Percentiles rank a stretch among this genome's conserved stretches.
These are phyloP conservation scores for Smittia sp. DNA, from an alignment of 2,888 invertebrate species.

Conservation along the genomic window DNA sequence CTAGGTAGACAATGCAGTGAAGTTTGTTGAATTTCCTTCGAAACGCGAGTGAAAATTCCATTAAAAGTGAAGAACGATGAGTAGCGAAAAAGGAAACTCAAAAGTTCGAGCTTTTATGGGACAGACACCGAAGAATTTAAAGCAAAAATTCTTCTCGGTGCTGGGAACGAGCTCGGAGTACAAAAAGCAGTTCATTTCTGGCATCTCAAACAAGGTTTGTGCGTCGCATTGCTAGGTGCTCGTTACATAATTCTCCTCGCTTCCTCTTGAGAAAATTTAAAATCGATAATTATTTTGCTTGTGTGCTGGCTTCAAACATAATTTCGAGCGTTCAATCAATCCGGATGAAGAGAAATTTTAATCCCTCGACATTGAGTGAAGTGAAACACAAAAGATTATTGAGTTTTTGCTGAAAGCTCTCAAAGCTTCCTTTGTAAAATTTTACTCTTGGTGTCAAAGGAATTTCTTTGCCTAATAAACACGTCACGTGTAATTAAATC, in stretches of 20 bases:
- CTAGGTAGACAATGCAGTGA: slow-evolving; percentile 11
- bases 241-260: slow-evolving; percentile 23
- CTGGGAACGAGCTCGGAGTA: slow-evolving; percentile 49
- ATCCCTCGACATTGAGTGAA: not conserved
- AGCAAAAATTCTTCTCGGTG: slow-evolving; percentile 55
- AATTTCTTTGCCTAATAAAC: not conserved
- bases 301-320: not conserved
- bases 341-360: not conserved
- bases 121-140: slow-evolving; percentile 53
- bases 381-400: not conserved
- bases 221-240: slow-evolving; percentile 1
- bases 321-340: not conserved
- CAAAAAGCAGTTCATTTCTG: slow-evolving; percentile 56
- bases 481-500: not conserved
- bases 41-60: not conserved
- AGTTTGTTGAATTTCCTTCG: slow-evolving; percentile 1
- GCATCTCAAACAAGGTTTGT: slow-evolving; percentile 55
- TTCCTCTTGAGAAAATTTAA: slow-evolving; percentile 1
- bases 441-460: not conserved
- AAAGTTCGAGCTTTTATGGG: slow-evolving; percentile 55
- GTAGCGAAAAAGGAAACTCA: slow-evolving; percentile 49
- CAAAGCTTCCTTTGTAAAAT: slow-evolving; percentile 3
- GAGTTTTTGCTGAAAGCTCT: not conserved
- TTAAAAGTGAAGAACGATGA: slow-evolving; percentile 26
- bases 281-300: slow-evolving; percentile 36